Percentiles rank a stretch among this genome's conserved stretches.
Conservation (phyloP, 2,888 invertebrate genomes). For the Machimus rusticus region DNA sequence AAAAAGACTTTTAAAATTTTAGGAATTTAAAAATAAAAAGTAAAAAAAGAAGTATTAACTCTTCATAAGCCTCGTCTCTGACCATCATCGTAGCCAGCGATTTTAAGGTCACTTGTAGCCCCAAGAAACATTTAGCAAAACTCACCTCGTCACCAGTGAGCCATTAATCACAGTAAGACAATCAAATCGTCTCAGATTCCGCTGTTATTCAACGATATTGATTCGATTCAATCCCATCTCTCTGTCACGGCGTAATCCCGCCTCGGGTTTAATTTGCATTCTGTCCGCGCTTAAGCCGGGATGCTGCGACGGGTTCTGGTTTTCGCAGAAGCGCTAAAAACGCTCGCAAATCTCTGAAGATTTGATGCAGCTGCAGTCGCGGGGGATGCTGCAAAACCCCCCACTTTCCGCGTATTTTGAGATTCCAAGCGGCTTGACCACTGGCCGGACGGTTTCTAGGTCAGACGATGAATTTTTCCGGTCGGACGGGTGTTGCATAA, state of each 20-base stretch:
- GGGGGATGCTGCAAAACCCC: neutral
- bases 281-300: neutral
- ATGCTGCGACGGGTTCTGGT: neutral
- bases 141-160: neutral
- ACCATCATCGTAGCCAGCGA: neutral
- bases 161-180: neutral
- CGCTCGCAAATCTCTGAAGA: neutral
- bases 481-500: neutral
- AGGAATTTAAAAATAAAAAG: too few relatives aligned
- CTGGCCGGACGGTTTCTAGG: slow-evolving; percentile 11
- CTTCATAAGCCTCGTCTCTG: too few relatives aligned
- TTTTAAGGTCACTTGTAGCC: neutral
- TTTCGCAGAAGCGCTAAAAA: neutral
- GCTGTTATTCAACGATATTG: neutral
- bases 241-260: neutral
- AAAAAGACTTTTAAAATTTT: too few relatives aligned
- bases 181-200: neutral
- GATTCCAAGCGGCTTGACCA: neutral
- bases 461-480: neutral
- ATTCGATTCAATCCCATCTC: neutral
- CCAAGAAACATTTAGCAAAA: neutral
- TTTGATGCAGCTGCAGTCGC: neutral
- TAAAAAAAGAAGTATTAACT: too few relatives aligned
- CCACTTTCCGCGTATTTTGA: neutral
- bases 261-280: neutral